Evolutionary conservation across 2,888 invertebrate species (phyloP).

Genomic region (Polylopha cassiicola): DNA sequence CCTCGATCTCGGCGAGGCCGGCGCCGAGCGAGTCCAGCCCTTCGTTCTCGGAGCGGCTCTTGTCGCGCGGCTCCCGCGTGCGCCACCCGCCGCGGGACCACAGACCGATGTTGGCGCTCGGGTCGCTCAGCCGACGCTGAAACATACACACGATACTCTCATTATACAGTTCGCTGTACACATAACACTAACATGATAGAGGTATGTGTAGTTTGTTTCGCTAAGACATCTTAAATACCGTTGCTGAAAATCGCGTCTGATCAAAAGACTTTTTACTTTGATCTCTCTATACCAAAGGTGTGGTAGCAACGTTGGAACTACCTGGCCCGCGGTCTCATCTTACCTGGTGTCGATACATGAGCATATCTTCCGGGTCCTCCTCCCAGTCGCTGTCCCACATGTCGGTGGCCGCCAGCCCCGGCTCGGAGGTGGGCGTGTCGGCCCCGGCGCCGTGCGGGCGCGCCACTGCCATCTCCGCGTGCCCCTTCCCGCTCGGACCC

Average conservation of each 20-base stretch:
- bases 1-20: constrained; percentile 94
- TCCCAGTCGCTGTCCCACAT: constrained; percentile 95
- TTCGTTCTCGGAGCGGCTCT: constrained; percentile 94
- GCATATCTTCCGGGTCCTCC: constrained; percentile 90
- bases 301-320: background rate
- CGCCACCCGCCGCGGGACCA: constrained; percentile 91
- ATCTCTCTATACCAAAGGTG: no score
- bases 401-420: constrained; percentile 89
- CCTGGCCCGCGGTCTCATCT: constrained; percentile 22
- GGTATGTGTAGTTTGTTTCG: no score
- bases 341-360: constrained; percentile 87
- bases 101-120: constrained; percentile 91
- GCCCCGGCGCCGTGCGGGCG: constrained; percentile 94
- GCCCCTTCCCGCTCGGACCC: constrained; percentile 94
- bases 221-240: no score
- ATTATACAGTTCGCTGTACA: no score
- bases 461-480: constrained; percentile 98
- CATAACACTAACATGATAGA: no score
- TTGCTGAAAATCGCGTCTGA: no score
- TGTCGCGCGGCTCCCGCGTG: constrained; percentile 80
- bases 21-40: constrained; percentile 90
- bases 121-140: constrained; percentile 92
- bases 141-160: constrained; percentile 27
- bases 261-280: no score
- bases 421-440: constrained; percentile 96